Evolutionary conservation across 2,888 invertebrate genomes (phyloP), one percentile per base, ranked within the genome.

Genomic region (Margaritifera margaritifera): DNA sequence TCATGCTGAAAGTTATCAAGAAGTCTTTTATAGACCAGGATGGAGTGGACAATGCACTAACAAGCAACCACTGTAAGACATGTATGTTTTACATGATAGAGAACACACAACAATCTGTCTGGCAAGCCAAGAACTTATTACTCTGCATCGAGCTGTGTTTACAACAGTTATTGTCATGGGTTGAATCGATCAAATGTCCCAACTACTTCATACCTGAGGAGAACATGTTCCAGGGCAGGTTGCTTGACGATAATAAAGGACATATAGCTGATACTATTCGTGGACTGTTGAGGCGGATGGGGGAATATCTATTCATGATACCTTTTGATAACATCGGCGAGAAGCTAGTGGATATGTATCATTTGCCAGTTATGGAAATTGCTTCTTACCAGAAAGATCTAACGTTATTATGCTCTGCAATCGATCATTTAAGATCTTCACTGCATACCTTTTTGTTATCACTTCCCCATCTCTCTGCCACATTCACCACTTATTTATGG

Each of bases 201-300:
- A 62, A 62, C 42, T 62, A 62, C 31, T 62, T 62, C 52, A 62
- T 62, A 8, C 62, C 51, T 25, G 52, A 62, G 18, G 62, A 62
- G 22, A 62, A 62, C 42, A 22, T 62, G 62, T 62, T 62, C 24
- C 25, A 22, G 25, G 6, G 62, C 15, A 20, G 62, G 1, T 19
- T 62, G 22, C 2, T 2, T 27, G 2, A 4, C 27, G 3, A 5
- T 27, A 5, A 27, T 27, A 2, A 27, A 27, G 27, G 2, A 27
- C 2, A 27, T 2, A 2, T 27, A 27, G 5, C 27, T 5, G 5
- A 5, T 27, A 27, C 5, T 27, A 27, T 27, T 4, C 27, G 5
- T 27, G 5, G 5, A 4, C 5, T 27, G 2, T 5, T 27, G 27
- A 27, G 27, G 5, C 27, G 5, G 27, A 27, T 4, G 5, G 27